A percentile compares a stretch with the other conserved stretches of the same genome.
phyloP scores from a whole-genome alignment of 2,113 vertebrate species.

The Crotophaga sulcirostris region DNA sequence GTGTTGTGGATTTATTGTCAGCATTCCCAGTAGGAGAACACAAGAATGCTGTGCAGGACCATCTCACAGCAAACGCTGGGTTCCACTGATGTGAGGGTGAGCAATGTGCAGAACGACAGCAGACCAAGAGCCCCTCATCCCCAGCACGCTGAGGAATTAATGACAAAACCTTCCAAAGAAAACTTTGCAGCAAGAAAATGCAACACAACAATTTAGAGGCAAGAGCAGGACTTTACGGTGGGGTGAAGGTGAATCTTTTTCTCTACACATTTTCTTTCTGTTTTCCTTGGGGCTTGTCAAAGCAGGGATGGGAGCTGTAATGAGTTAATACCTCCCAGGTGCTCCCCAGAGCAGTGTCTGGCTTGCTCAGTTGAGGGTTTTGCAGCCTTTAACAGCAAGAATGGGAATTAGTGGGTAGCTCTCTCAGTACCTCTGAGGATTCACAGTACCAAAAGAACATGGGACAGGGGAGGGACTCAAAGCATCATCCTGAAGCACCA shows the following conservation, averaged over 20 bases:
- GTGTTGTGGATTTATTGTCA: not conserved
- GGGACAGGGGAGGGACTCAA: not conserved
- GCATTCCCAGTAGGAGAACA: not conserved
- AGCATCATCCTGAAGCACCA: not conserved
- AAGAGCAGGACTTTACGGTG: not conserved
- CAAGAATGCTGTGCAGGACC: not conserved
- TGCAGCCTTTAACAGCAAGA: not conserved
- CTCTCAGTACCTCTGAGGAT: not conserved
- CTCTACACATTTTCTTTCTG: not conserved
- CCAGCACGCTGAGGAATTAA: not conserved
- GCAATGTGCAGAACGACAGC: fast-evolving
- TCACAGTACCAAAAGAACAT: not conserved
- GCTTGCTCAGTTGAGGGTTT: not conserved
- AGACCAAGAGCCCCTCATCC: not conserved
- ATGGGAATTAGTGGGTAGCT: not conserved
- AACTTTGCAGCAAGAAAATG: not conserved
- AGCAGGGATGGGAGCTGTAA: not conserved
- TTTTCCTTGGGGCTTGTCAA: not conserved
- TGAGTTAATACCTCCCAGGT: not conserved
- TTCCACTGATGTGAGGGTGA: not conserved
- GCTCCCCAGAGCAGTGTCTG: not conserved
- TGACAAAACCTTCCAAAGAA: not conserved
- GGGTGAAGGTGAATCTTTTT: not conserved
- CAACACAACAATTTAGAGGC: not conserved
- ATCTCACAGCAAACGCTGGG: not conserved